Base-by-base conservation (phyloP, 1,140 invertebrate genomes). In the Phymastichus coffea region DNA sequence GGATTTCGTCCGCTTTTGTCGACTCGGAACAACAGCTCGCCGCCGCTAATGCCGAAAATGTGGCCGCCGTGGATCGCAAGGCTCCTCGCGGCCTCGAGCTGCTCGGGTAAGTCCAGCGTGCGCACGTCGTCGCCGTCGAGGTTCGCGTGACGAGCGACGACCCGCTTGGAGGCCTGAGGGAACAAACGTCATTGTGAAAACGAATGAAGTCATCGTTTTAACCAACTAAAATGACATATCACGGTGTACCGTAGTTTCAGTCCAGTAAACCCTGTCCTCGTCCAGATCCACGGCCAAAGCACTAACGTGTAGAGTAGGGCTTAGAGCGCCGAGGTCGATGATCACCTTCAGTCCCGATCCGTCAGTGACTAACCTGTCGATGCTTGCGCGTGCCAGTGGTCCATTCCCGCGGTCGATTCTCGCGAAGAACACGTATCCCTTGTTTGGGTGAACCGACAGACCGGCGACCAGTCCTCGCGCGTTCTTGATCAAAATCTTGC, bases 241-340 rank as follows among this genome's bases (percentile, higher is more conserved):
- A 8, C 3, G 14, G 7, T 35, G 30, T 35, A 58, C 56, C n/a
- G 4, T 2, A 19, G 14, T 3, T 23, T 59, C 40, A n/a, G 1
- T 46, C 48, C 48, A 59, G 19, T 59, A 59, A 1, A 59, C 9
- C 37, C 57, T 59, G 19, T 59, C 17, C 6, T 44, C 7, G 3
- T 28, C 15, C 2, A 20, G 37, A 19, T 59, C 57, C 10, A 59
- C 26, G n/a, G 38, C 28, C 20, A 59, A 20, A 2, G n/a, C 15
- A 22, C 17, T 4, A 1, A 59, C 9, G n/a, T n/a, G n/a, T n/a
- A n/a, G n/a, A n/a, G n/a, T n/a, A 7, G 4, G 14, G 6, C 25
- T 2, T 9, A 7, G 14, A 15, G 23, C 9, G 4, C 14, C 22
- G 14, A 25, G 4, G n/a, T 51, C 15, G 0, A 22, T n/a, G 0